phyloP scores from a whole-genome alignment of 2,113 vertebrate genomes.

The Rhipidura dahli region DNA sequence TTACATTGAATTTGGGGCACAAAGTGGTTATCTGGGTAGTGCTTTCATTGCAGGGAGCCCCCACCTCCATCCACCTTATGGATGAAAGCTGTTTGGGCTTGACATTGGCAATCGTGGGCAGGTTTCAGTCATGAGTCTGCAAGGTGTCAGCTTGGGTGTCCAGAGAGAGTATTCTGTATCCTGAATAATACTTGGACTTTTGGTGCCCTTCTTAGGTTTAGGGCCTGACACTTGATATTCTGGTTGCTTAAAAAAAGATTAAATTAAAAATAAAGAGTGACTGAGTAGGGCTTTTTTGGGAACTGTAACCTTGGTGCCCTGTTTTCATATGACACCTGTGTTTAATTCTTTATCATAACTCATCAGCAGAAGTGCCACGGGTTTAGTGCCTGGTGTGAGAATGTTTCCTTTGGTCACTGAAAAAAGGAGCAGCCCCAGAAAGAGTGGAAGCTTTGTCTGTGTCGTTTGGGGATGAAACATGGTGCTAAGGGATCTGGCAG shows the following conservation, averaged over 20 bases:
- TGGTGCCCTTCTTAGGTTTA: neutral
- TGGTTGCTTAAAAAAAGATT: neutral
- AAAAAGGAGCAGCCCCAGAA: neutral
- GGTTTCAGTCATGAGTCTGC: neutral
- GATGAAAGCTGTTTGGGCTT: neutral
- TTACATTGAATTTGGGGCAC: neutral
- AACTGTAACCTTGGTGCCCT: neutral
- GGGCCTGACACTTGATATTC: neutral
- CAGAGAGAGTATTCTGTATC: neutral
- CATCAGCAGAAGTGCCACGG: accelerated
- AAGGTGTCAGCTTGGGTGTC: neutral
- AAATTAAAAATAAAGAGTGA: neutral
- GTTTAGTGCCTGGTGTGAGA: neutral
- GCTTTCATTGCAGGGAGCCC: neutral
- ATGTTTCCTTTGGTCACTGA: neutral
- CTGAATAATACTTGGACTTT: neutral
- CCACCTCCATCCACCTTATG: too few species aligned
- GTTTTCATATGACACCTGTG: neutral
- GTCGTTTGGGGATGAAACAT: neutral
- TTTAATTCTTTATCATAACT: neutral
- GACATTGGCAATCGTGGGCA: accelerated
- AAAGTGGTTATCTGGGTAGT: neutral
- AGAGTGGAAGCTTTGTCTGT: neutral
- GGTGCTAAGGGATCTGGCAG: neutral
- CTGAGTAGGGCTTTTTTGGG: neutral